Conservation (phyloP, 2,113 vertebrate genomes). For the Callorhinus ursinus region DNA sequence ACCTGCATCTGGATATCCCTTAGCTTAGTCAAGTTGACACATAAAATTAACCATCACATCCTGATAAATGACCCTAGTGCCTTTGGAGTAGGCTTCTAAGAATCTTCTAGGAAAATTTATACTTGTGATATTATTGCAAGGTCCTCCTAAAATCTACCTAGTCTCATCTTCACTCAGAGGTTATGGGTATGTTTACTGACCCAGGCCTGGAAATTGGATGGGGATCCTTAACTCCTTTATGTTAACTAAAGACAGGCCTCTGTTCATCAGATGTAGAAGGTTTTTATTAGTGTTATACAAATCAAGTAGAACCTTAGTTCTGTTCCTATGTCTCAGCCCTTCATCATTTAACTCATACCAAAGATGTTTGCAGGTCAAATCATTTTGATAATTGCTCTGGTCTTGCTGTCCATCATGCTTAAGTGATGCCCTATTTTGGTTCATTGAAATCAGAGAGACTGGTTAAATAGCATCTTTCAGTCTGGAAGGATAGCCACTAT, state of each 20-base stretch:
- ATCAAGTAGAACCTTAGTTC: not conserved
- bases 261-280: not conserved
- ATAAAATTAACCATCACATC: not conserved
- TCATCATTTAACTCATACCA: not conserved
- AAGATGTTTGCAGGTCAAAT: not conserved
- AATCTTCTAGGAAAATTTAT: not conserved
- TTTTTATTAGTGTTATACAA: not conserved
- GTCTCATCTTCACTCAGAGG: not conserved
- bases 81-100: not conserved
- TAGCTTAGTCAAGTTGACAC: not conserved
- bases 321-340: not conserved
- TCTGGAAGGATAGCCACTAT: not conserved
- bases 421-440: not conserved
- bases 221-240: not conserved
- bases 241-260: not conserved
- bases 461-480: not conserved
- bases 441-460: not conserved
- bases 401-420: not conserved
- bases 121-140: not conserved
- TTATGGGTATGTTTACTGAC: not conserved
- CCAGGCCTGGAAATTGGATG: not conserved
- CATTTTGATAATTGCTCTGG: not conserved
- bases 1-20: not conserved
- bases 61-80: not conserved
- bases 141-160: not conserved